Percentiles rank a stretch among this genome's conserved stretches.
Evolutionary conservation across 1,140 invertebrate genomes (phyloP).

Genomic region (Lamellibrachia luymesi): DNA sequence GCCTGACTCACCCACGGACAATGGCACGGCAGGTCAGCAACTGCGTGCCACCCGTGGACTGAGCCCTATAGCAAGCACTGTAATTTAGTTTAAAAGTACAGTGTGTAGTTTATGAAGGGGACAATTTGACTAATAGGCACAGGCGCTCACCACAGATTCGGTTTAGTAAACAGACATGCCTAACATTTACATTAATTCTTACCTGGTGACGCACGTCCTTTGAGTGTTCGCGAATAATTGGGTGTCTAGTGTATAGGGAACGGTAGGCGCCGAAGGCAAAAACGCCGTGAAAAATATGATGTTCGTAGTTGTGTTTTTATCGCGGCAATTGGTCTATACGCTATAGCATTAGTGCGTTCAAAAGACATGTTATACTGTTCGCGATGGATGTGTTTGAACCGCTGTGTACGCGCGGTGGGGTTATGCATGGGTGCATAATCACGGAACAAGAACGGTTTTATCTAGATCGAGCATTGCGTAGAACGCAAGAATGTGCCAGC

Average conservation of each 20-base stretch:
- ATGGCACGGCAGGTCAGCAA: background rate
- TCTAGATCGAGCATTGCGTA: background rate
- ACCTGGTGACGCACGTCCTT: background rate
- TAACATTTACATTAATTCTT: background rate
- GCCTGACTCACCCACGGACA: background rate
- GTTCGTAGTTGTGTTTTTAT: background rate
- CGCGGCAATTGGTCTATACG: no score
- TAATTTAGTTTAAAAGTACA: background rate
- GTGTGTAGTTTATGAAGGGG: background rate
- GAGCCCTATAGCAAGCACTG: background rate
- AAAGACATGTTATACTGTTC: background rate
- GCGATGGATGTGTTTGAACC: background rate
- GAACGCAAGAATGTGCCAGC: background rate
- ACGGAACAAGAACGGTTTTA: background rate
- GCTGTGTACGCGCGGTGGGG: no score
- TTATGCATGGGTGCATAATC: background rate
- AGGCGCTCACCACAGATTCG: background rate
- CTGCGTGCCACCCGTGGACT: background rate
- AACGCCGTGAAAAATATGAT: background rate
- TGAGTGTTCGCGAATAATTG: background rate
- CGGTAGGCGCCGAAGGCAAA: background rate
- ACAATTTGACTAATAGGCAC: background rate
- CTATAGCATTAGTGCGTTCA: background rate
- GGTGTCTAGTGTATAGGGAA: background rate
- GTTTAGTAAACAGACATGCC: background rate